Base-by-base conservation (phyloP, 1,140 invertebrate species). In the Calephelis virginiensis region DNA sequence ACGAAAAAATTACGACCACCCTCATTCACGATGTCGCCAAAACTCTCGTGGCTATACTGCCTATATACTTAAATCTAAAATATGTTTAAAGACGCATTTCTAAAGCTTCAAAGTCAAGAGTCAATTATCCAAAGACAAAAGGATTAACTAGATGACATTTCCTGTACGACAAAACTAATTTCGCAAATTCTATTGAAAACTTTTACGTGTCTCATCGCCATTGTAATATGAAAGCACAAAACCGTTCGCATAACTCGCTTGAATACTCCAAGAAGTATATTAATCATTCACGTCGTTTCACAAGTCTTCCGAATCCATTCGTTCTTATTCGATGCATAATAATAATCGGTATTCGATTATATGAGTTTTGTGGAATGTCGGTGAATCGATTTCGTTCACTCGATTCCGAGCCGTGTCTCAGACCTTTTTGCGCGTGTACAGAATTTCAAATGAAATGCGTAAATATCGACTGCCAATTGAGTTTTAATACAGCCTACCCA, bases 271-370 rank as follows among this genome's bases (percentile, higher is more conserved):
- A 59, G 40, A 45, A 66, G 64, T 63, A 64, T 70, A 62, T 63
- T 65, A 78, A 78, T 73, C 71, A 70, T 74, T 71, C 73, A 77
- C 78, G 73, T 81, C 71, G 28, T 67, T 71, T 65, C 53, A 56
- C 53, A 53, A 17, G 50, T 14, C 64, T 67, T 53, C 72, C 64
- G 61, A 66, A 71, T 68, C 64, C 70, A 72, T 72, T 76, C 73
- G 70, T 53, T 48, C 61, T 63, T 74, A 67, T 80, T 78, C 74
- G 76, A 79, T 80, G 80, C 78, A 85, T 81, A 84, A 80, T 81
- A 82, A 81, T 81, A 82, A 83, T 81, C 75, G 81, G 82, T 75
- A 85, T 83, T 78, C 82, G 78, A 75, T 83, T 81, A 85, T 82
- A 80, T 74, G 76, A 80, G 78, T 85, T 78, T 76, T 73, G 62